Base-by-base conservation (phyloP, 2,888 invertebrate species). In the Callimorpha dominula region DNA sequence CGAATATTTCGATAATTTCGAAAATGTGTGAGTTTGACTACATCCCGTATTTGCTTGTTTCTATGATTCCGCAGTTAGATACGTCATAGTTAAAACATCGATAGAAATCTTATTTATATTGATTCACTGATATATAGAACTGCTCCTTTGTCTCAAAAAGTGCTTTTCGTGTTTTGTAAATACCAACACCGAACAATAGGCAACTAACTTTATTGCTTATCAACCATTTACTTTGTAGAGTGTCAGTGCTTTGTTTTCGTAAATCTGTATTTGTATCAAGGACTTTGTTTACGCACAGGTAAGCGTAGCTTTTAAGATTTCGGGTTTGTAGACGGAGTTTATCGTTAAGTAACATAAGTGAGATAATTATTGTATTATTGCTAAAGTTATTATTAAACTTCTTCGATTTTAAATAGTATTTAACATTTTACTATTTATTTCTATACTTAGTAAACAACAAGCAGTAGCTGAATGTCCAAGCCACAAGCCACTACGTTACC, bases 211-310 rank as follows among this genome's bases (percentile, higher is more conserved):
- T 11, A 60, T 60, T 60, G 6, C 60, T 60, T 60, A 60, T 60
- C 31, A 31, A 60, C 60, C 14, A 60, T 60, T 60, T 60, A 60
- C 60, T 60, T 60, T 60, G 57, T 60, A 14, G 14, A 60, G 14
- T 31, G 31, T 60, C 60, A 60, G 60, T 60, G 31, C 60, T 60
- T 60, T 60, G 60, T 60, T 60, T 31, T 14, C 12, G 14, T 11
- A 60, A 60, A 60, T 60, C 60, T 31, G 60, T 60, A 60, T 60
- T 60, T 31, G 60, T 60, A 60, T 31, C 57, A 14, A 60, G 60
- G 31, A 31, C 60, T 5, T 31, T 31, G 14, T 60, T 60, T 60
- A 60, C 31, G 60, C 31, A 14, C 60, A 60, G 60, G 60, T 60
- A 60, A 60, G 31, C 60, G 2, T 31, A 60, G 31, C 60, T 31